Conservation (phyloP, 2,113 vertebrate species). For the Nyctibius bracteatus region DNA sequence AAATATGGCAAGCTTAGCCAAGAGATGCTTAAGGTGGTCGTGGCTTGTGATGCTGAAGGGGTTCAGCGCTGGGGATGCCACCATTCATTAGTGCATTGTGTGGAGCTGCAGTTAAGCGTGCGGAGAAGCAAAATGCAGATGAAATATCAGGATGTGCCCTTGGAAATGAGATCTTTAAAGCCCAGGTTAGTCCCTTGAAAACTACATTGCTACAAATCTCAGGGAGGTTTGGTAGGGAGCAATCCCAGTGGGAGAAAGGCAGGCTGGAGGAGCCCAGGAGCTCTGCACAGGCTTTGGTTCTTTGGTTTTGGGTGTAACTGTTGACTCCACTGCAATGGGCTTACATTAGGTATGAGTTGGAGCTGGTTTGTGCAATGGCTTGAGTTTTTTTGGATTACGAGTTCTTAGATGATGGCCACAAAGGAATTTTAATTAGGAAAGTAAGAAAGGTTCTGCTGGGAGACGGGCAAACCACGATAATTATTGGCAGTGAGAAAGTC, state of each 20-base stretch:
- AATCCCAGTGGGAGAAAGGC: not conserved
- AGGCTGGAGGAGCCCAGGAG: not conserved
- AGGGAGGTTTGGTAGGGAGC: not conserved
- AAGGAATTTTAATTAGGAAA: conserved; percentile 56
- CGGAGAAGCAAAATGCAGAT: not conserved
- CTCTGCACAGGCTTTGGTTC: not conserved
- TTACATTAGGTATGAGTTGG: not conserved
- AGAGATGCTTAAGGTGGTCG: not conserved
- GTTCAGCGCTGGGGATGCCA: not conserved
- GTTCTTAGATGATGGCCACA: conserved; percentile 44
- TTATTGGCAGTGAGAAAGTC: conserved; percentile 34
- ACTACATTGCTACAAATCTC: not conserved
- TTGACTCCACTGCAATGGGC: conserved; percentile 21
- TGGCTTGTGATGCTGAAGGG: not conserved
- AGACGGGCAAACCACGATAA: not conserved
- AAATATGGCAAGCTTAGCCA: not conserved
- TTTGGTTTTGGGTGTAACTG: conserved; percentile 45
- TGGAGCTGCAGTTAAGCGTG: not conserved
- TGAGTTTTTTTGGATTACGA: not conserved
- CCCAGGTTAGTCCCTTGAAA: not conserved
- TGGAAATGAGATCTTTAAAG: not conserved
- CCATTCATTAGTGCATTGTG: not conserved
- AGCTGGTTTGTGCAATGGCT: conserved; percentile 41
- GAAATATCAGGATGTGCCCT: not conserved
- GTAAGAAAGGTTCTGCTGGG: conserved; percentile 21